Conservation (phyloP, 2,888 invertebrate species). For the Pyrrhia umbra region DNA sequence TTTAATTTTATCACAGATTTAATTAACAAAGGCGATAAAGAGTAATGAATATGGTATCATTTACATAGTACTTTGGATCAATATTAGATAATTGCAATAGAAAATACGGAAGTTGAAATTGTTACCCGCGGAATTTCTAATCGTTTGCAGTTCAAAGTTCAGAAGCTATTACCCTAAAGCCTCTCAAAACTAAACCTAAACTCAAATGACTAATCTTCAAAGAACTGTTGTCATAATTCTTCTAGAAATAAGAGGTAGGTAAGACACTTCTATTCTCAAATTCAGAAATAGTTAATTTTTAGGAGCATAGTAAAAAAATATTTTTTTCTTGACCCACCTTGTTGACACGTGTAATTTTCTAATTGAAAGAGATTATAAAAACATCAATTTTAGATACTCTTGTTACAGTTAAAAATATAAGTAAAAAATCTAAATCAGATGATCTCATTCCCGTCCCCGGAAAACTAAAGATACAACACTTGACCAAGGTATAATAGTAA, state of each 20-base stretch:
- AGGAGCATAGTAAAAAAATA: too few relatives aligned
- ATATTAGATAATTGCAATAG: conserved; percentile 35
- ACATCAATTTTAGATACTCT: too few relatives aligned
- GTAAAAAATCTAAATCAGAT: neutral
- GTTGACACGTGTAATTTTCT: too few relatives aligned
- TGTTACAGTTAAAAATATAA: neutral
- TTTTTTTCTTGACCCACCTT: too few relatives aligned
- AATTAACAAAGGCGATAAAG: conserved; percentile 27
- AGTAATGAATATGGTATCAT: conserved; percentile 34
- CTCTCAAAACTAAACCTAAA: conserved; percentile 7
- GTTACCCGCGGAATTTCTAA: conserved; percentile 20
- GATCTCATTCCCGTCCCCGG: conserved; percentile 16
- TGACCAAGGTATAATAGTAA: conserved; percentile 10
- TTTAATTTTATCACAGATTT: neutral
- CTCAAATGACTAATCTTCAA: too few relatives aligned
- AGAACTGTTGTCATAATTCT: neutral
- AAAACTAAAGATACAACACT: conserved; percentile 22
- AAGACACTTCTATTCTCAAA: too few relatives aligned
- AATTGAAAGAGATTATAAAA: too few relatives aligned
- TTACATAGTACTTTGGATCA: conserved; percentile 37
- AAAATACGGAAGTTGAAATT: conserved; percentile 32
- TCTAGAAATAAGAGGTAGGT: too few relatives aligned
- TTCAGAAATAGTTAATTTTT: too few relatives aligned
- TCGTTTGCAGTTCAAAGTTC: conserved; percentile 22
- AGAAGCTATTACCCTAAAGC: conserved; percentile 4